Base-by-base conservation (phyloP, 2,113 vertebrate species). In the Brachyhypopomus gauderio region DNA sequence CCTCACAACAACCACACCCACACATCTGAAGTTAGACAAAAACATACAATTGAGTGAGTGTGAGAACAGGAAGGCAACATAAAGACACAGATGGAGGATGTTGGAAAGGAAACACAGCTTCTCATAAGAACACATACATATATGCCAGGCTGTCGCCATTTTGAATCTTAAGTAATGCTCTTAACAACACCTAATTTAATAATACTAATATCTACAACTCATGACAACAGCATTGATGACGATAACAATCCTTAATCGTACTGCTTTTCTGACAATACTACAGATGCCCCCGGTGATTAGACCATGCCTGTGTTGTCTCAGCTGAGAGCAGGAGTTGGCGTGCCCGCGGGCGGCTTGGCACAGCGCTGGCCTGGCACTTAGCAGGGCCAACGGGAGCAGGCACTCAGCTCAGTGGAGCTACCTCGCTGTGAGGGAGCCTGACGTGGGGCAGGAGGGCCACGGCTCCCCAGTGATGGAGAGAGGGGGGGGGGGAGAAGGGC, bases 351-450 rank as follows among this genome's bases (percentile, higher is more conserved):
- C 59, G 60, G 30, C 66, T 52, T 81, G 60, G 79, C 30, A 58
- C 52, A 59, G 66, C 64, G 1, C 66, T 67, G 60, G 74, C 74
- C 71, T 36, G 25, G 64, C 55, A 71, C 67, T 64, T 36, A 45
- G 73, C 2, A 66, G 4, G 16, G 25, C 64, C 64, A 60, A 64
- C 62, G 64, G 80, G 70, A 77, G 64, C 76, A 17, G 30, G 27
- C 36, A 48, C 70, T 62, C 80, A 71, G 74, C 2, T 56, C 52
- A 38, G 17, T 1, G 56, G 34, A 60, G 72, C 74, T 17, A 67
- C 66, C 27, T n/a, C 22, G 55, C 64, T 62, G 80, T 30, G 80
- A 55, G 45, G 80, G 62, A 69, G 72, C 71, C 71, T 41, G 23
- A 27, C 36, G 55, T 56, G 38, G 66, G 66, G 36, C n/a, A 70